A percentile compares a stretch with the other conserved stretches of the same genome.
phyloP scores from a whole-genome alignment of 2,888 invertebrate genomes.

The Amiota communis region DNA sequence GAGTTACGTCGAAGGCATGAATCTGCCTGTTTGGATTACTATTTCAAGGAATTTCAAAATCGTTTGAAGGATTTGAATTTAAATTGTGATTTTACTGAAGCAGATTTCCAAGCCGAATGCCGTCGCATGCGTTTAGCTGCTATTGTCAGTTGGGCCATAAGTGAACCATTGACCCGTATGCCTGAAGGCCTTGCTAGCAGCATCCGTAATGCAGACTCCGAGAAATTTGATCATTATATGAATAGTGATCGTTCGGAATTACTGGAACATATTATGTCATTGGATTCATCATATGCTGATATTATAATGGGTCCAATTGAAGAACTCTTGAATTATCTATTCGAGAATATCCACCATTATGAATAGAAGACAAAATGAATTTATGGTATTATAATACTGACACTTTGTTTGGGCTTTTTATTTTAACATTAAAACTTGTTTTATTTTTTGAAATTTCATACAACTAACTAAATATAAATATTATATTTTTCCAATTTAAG shows the following conservation, averaged over 20 bases:
- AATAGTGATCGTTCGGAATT: conserved; percentile 71
- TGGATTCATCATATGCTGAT: conserved; percentile 66
- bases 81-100: conserved; percentile 52
- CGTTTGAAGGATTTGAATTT: conserved; percentile 38
- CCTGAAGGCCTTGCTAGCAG: conserved; percentile 64
- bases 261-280: conserved; percentile 65
- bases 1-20: conserved; percentile 68
- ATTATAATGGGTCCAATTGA: conserved; percentile 63
- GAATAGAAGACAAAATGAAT: neutral
- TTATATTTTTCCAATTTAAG: neutral
- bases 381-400: conserved; percentile 9
- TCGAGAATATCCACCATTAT: conserved; percentile 33
- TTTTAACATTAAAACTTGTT: neutral
- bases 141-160: conserved; percentile 67
- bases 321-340: conserved; percentile 64
- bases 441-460: neutral
- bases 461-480: conserved; percentile 10
- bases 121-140: conserved; percentile 65
- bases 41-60: conserved; percentile 66
- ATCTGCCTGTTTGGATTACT: conserved; percentile 71
- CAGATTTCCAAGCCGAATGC: conserved; percentile 68
- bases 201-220: conserved; percentile 66
- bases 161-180: conserved; percentile 70
- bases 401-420: neutral
- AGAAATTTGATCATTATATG: conserved; percentile 70